Evolutionary conservation across 2,113 vertebrate species (phyloP).

Genomic region (Cyprinodon variegatus): DNA sequence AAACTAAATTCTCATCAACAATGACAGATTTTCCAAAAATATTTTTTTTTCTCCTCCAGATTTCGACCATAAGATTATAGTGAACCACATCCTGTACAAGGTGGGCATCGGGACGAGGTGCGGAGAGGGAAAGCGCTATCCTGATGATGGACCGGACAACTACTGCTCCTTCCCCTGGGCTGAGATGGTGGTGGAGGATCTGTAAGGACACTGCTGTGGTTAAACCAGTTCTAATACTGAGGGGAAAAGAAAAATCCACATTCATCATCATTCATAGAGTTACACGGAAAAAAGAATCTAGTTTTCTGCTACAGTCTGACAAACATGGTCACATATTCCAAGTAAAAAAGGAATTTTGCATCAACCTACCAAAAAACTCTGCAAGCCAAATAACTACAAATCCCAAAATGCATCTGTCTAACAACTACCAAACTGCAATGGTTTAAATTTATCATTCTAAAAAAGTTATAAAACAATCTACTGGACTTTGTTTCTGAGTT

Average conservation of each 20-base stretch:
- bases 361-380: background rate
- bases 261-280: too few relatives aligned
- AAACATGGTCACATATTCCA: too few relatives aligned
- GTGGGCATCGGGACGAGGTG: conserved; percentile 68
- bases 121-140: conserved; percentile 58
- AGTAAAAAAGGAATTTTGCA: background rate
- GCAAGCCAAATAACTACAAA: background rate
- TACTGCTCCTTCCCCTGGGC: conserved; percentile 71
- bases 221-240: too few relatives aligned
- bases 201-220: conserved; percentile 47
- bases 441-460: too few relatives aligned
- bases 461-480: too few relatives aligned
- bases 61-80: conserved; percentile 52
- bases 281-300: too few relatives aligned
- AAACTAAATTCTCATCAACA: too few relatives aligned
- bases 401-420: background rate
- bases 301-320: too few relatives aligned
- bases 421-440: background rate
- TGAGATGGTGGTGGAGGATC: conserved; percentile 75
- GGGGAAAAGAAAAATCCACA: too few relatives aligned
- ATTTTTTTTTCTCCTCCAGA: conserved; percentile 27
- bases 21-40: too few relatives aligned
- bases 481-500: too few relatives aligned
- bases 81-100: conserved; percentile 73
- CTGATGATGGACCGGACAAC: conserved; percentile 54